Percentiles rank a stretch among this genome's conserved stretches.
These are phyloP conservation scores for Pecten maximus DNA, from an alignment of 2,888 invertebrate genomes.

Conservation along the genomic window DNA sequence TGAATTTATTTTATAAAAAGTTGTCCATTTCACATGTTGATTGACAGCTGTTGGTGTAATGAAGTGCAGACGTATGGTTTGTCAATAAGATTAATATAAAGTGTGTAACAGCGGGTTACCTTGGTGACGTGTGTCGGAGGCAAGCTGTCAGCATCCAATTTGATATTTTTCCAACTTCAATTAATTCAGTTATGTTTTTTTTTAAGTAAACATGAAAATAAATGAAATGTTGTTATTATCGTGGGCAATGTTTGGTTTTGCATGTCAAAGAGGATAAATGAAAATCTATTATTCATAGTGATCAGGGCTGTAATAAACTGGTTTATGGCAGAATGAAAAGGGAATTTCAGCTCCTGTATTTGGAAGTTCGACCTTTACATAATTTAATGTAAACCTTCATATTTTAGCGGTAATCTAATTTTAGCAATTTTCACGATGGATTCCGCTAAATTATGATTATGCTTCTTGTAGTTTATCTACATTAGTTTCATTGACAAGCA, in stretches of 20 bases:
- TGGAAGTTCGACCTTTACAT: too few species aligned
- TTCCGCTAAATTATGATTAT: too few species aligned
- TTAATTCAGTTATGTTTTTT: not conserved
- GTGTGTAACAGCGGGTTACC: not conserved
- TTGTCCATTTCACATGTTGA: not conserved
- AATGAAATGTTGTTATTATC: not conserved
- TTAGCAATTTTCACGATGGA: too few species aligned
- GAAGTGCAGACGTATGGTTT: not conserved
- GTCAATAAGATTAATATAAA: not conserved
- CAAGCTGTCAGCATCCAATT: not conserved
- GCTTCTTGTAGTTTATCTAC: too few species aligned
- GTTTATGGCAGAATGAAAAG: too few species aligned
- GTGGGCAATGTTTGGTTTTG: not conserved
- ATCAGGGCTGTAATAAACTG: too few species aligned
- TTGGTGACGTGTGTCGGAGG: slow-evolving; percentile 7
- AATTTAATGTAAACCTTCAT: too few species aligned
- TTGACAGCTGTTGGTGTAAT: slow-evolving; percentile 12
- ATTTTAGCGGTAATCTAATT: too few species aligned
- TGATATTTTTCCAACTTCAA: not conserved
- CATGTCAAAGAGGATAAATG: too few species aligned
- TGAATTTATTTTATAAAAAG: slow-evolving; percentile 6
- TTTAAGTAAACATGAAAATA: not conserved
- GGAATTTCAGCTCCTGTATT: too few species aligned
- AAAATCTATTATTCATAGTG: too few species aligned
- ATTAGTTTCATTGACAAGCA: too few species aligned